A percentile compares a stretch with the other conserved stretches of the same genome.
phyloP scores from a whole-genome alignment of 2,113 vertebrate species.

The Chionomys nivalis region DNA sequence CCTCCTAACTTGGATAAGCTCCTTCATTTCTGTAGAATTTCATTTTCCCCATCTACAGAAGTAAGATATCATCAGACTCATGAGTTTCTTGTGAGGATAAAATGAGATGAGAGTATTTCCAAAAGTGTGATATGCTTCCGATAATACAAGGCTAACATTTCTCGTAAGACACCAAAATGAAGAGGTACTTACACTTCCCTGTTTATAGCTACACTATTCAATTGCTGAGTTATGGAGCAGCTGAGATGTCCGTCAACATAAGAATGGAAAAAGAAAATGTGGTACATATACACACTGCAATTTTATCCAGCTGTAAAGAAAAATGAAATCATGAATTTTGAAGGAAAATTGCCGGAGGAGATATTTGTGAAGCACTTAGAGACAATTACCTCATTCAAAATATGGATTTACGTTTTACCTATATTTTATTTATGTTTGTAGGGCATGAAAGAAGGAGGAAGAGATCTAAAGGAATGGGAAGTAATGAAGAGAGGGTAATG shows the following conservation, averaged over 20 bases:
- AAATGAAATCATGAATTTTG: background rate
- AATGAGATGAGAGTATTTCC: constrained; percentile 25
- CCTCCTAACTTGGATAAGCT: background rate
- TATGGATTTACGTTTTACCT: background rate
- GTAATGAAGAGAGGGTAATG: background rate
- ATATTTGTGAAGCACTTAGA: background rate
- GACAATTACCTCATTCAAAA: background rate
- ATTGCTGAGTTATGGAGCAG: background rate
- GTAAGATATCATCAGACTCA: background rate
- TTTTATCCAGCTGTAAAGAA: background rate
- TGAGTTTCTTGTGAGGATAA: background rate
- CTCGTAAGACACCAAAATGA: background rate
- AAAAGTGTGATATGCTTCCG: background rate
- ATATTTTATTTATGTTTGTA: background rate
- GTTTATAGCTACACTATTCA: background rate
- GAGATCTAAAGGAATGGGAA: background rate
- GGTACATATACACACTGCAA: background rate
- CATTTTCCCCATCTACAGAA: constrained; percentile 7
- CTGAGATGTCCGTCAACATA: background rate
- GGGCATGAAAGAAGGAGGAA: background rate
- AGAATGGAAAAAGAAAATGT: background rate
- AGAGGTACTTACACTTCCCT: background rate
- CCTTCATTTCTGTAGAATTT: constrained; percentile 35
- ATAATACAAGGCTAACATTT: background rate
- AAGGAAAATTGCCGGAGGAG: background rate